These are phyloP conservation scores for Phytoseiulus persimilis DNA, from an alignment of 2,888 invertebrate genomes.

Conservation along the genomic window DNA sequence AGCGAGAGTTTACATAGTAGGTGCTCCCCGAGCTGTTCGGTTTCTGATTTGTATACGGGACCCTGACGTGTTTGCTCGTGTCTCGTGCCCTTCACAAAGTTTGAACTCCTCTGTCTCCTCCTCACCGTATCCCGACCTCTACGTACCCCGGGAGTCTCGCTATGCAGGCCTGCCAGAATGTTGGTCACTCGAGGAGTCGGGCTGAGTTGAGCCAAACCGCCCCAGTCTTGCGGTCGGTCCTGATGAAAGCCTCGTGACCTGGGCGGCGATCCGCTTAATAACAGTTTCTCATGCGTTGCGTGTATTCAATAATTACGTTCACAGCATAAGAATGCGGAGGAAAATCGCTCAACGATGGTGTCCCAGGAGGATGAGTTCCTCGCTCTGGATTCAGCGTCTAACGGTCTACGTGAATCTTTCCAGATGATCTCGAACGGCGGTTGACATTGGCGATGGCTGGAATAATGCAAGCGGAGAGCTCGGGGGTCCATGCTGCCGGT, in stretches of 20 bases:
- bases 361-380: background rate
- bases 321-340: background rate
- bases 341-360: background rate
- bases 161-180: too few relatives aligned
- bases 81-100: background rate
- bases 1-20: background rate
- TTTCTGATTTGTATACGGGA: background rate
- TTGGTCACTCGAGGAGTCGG: background rate
- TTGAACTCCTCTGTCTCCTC: background rate
- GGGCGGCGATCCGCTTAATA: background rate
- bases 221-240: background rate
- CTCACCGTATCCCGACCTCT: background rate
- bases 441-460: slow-evolving; percentile 23
- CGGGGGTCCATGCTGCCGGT: slow-evolving; percentile 26
- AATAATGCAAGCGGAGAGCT: slow-evolving; percentile 28
- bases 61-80: background rate
- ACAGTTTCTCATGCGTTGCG: background rate
- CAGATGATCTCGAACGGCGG: background rate
- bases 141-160: background rate
- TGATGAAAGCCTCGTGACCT: background rate
- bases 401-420: background rate
- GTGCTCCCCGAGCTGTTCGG: background rate
- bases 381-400: background rate
- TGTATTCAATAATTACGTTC: background rate
- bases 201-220: background rate